A percentile compares a stretch with the other conserved stretches of the same genome.
Evolutionary conservation across 2,888 invertebrate species (phyloP).

Genomic region (Drosophila putrida): DNA sequence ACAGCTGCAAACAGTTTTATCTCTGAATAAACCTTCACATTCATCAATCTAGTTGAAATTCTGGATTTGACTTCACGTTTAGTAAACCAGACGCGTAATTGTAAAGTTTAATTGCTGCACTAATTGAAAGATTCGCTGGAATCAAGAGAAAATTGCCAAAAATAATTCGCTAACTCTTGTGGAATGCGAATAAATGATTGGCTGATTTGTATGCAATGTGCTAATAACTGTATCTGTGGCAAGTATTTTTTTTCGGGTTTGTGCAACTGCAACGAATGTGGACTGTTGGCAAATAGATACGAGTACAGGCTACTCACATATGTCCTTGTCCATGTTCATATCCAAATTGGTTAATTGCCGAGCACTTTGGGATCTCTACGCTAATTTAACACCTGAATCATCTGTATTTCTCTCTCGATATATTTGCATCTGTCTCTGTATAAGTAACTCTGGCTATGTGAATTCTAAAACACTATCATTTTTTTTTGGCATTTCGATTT

Average conservation of each 20-base stretch:
- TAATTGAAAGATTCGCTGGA: slow-evolving; percentile 19
- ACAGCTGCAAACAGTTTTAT: too few relatives aligned
- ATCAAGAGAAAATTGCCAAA: slow-evolving; percentile 21
- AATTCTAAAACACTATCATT: slow-evolving; percentile 8
- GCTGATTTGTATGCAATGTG: slow-evolving; percentile 41
- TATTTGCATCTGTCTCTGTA: slow-evolving; percentile 1
- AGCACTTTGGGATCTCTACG: slow-evolving; percentile 27
- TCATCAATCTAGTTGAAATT: not conserved
- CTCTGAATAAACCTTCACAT: not conserved
- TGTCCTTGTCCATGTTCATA: slow-evolving; percentile 7
- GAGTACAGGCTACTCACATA: not conserved
- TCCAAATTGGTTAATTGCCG: slow-evolving; percentile 67
- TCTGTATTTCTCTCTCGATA: slow-evolving; percentile 3
- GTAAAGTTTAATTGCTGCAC: slow-evolving; percentile 8
- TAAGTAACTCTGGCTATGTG: slow-evolving; percentile 1
- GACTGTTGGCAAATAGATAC: slow-evolving; percentile 8
- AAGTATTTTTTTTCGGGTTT: not conserved
- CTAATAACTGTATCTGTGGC: slow-evolving; percentile 16
- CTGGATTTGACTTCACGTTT: not conserved
- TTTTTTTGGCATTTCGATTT: slow-evolving; percentile 4
- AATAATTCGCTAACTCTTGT: not conserved
- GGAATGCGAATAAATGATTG: slow-evolving; percentile 16
- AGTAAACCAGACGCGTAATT: slow-evolving; percentile 1
- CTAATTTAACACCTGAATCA: slow-evolving; percentile 45
- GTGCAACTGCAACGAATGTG: slow-evolving; percentile 13